Percentiles rank a stretch among this genome's conserved stretches.
Evolutionary conservation across 2,888 invertebrate species (phyloP).

Genomic region (Neoaliturus tenellus): DNA sequence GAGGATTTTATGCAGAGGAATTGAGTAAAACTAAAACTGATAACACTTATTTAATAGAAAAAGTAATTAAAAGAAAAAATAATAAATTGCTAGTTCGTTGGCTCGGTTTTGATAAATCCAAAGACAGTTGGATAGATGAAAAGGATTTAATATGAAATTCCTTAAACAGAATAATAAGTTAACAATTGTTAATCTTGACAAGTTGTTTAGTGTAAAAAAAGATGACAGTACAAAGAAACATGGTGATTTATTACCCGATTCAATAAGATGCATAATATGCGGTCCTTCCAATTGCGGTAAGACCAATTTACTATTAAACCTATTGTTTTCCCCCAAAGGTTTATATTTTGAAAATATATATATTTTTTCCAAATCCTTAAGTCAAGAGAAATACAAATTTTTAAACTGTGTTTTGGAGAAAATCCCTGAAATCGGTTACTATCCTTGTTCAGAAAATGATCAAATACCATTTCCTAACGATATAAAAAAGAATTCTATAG

Average conservation of each 20-base stretch:
- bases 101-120: conserved; percentile 32
- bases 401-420: no score
- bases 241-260: conserved; percentile 24
- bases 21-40: background rate
- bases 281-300: conserved; percentile 45
- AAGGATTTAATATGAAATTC: no score
- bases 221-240: background rate
- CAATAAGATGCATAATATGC: conserved; percentile 36
- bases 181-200: no score
- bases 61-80: conserved; percentile 34
- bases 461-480: conserved; percentile 21
- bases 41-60: conserved; percentile 49
- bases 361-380: conserved; percentile 52
- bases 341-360: conserved; percentile 53
- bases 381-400: conserved; percentile 52
- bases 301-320: conserved; percentile 52
- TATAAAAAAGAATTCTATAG: conserved; percentile 31
- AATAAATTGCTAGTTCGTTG: conserved; percentile 49
- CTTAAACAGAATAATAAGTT: no score
- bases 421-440: conserved; percentile 35
- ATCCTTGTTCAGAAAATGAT: conserved; percentile 8
- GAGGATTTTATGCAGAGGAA: conserved; percentile 43
- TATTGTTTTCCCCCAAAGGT: conserved; percentile 45
- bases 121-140: conserved; percentile 50
- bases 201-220: background rate